Evolutionary conservation across 2,888 invertebrate species (phyloP), one percentile per base, ranked within the genome.

Genomic region (Rhodophaea formosa): DNA sequence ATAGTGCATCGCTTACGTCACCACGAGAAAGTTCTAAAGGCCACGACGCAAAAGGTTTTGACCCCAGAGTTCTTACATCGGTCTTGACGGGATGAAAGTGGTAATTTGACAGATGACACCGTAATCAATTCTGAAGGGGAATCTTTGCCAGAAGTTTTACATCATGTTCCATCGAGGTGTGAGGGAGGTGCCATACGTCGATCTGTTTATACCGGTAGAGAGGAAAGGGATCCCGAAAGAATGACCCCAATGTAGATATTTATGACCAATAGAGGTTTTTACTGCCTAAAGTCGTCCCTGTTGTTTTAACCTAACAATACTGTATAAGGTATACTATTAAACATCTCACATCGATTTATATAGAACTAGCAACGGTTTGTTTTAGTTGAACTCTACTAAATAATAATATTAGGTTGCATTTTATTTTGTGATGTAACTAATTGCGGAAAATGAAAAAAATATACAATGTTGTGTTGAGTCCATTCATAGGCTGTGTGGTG

Each of bases 1-100:
- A 96, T 97, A 61, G 95, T 96, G 12, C 96, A 96, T 82, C 93
- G 96, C 68, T 85, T 96, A 62, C 94, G 94, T 72, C 95, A 95
- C 72, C 90, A 92, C 53, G 92, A 92, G 62, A 89, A 88, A 59
- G 69, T 87, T 0, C 63, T 88, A 6, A 88, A 86, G 62, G 77
- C 80, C 0, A 84, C 75, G 52, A 79, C 80, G 35, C 88, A 89
- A 61, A 91, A 89, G 74, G 78, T 85, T 17, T 64, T 88, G 61
- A 88, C 89, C 8, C 84, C 90, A 5, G 91, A 90, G 65, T 90
- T 86, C 52, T 64, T 90, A 43, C 90, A 89, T 63, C 67, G 89
- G 45, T 91, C 91, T 84, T 91, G 91, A 91, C 91, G 90, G 74
- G 91, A 89, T 70, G 84, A 84, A 65, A 84, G 86, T 61, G 83